Evolutionary conservation across 2,113 vertebrate genomes (phyloP).

Genomic region (Tapirus terrestris): DNA sequence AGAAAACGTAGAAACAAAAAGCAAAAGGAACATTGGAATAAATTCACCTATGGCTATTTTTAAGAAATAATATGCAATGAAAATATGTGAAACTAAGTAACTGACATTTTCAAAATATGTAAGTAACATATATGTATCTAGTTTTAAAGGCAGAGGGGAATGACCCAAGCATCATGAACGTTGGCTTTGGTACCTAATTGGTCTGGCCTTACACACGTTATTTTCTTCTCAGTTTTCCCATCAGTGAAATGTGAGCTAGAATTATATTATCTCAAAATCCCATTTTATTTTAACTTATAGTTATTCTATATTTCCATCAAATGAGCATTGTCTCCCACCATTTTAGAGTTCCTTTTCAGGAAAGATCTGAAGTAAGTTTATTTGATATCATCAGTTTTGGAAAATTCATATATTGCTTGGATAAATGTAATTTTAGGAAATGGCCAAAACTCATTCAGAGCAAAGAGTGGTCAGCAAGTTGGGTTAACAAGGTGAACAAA

Average conservation of each 20-base stretch:
- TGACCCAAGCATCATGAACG: neutral
- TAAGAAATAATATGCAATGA: neutral
- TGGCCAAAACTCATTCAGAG: slow-evolving; percentile 6
- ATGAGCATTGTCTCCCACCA: neutral
- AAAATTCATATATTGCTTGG: neutral
- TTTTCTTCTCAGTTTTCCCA: neutral
- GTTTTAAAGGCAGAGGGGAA: neutral
- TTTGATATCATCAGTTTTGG: neutral
- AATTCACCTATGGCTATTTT: neutral
- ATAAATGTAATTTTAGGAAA: slow-evolving; percentile 21
- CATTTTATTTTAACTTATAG: slow-evolving; percentile 2
- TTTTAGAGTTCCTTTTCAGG: neutral
- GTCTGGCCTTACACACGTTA: neutral
- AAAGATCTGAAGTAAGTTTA: neutral
- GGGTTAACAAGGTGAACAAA: neutral
- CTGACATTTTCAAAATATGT: neutral
- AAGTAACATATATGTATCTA: neutral
- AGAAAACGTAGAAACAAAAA: neutral
- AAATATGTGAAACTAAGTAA: neutral
- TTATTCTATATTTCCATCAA: neutral
- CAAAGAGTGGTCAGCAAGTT: neutral
- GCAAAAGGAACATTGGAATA: neutral
- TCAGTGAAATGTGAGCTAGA: neutral
- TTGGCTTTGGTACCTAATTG: neutral
- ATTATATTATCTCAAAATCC: neutral